These are phyloP conservation scores for Acanthoscelides obtectus DNA, from an alignment of 2,888 invertebrate genomes.

Conservation along the genomic window DNA sequence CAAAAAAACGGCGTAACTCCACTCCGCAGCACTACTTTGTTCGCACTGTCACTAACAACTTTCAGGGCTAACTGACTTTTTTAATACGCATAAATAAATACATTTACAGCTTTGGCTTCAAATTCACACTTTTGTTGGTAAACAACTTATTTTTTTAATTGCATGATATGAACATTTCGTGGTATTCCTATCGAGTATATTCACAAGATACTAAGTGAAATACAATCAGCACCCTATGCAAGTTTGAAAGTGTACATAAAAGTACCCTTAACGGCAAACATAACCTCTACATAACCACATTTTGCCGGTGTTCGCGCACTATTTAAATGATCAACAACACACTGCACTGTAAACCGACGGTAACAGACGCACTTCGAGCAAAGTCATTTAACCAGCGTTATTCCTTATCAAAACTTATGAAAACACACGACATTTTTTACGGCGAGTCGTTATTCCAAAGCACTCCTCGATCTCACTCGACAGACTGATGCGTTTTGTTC, in stretches of 20 bases:
- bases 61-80: slow-evolving; percentile 24
- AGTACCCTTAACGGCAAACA: slow-evolving; percentile 37
- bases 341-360: slow-evolving; percentile 10
- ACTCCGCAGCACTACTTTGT: slow-evolving; percentile 22
- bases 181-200: not conserved
- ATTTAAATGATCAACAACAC: slow-evolving; percentile 21
- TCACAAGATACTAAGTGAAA: not conserved
- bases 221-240: slow-evolving; percentile 9
- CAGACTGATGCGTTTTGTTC: slow-evolving; percentile 52
- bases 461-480: slow-evolving; percentile 41
- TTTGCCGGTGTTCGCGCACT: slow-evolving; percentile 32
- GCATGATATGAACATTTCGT: not conserved
- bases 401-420: slow-evolving; percentile 25
- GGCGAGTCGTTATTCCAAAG: slow-evolving; percentile 31
- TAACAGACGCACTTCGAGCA: slow-evolving; percentile 13
- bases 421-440: slow-evolving; percentile 27
- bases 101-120: not conserved
- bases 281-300: slow-evolving; percentile 36
- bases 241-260: slow-evolving; percentile 29
- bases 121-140: not conserved
- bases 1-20: slow-evolving; percentile 17
- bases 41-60: slow-evolving; percentile 28
- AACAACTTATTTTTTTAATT: not conserved
- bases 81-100: not conserved
- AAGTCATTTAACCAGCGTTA: slow-evolving; percentile 13